Percentiles rank a stretch among this genome's conserved stretches.
phyloP scores from a whole-genome alignment of 2,797 vertebrate genomes.

The Phrynocephalus guinanensis region DNA sequence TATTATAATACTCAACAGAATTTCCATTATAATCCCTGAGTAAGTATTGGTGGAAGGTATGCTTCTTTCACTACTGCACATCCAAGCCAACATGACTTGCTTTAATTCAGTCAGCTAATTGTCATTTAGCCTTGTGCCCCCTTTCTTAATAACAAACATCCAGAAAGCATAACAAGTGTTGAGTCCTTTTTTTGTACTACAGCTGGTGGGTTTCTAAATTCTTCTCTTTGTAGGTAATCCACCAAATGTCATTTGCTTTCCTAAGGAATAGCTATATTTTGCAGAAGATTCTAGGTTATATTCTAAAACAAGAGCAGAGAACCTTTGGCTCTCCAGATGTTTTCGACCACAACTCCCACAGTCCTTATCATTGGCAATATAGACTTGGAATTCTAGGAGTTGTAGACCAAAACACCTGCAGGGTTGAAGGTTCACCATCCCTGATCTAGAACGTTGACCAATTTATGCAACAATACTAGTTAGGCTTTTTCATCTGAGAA shows the following conservation, averaged over 20 bases:
- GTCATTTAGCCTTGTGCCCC: neutral
- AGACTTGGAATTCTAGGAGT: too few species aligned
- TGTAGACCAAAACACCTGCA: too few species aligned
- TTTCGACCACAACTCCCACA: too few species aligned
- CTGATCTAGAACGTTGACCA: too few species aligned
- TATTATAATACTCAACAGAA: neutral
- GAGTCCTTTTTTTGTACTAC: neutral
- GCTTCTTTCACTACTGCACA: neutral
- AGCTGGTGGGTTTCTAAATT: neutral
- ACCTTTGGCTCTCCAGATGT: too few species aligned
- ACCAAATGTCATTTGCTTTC: neutral
- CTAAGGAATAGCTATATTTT: neutral
- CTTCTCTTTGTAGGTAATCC: neutral
- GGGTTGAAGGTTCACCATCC: too few species aligned
- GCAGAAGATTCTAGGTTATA: neutral
- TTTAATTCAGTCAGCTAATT: neutral
- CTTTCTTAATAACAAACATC: neutral
- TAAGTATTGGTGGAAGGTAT: neutral
- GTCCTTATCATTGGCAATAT: too few species aligned
- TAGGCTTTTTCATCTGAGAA: neutral
- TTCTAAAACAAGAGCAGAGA: neutral
- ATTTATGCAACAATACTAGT: too few species aligned
- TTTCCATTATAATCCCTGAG: neutral
- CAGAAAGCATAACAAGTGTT: too few species aligned
- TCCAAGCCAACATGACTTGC: neutral